These are phyloP conservation scores for Leptinotarsa tumamoca DNA, from an alignment of 2,888 invertebrate species.

Conservation along the genomic window DNA sequence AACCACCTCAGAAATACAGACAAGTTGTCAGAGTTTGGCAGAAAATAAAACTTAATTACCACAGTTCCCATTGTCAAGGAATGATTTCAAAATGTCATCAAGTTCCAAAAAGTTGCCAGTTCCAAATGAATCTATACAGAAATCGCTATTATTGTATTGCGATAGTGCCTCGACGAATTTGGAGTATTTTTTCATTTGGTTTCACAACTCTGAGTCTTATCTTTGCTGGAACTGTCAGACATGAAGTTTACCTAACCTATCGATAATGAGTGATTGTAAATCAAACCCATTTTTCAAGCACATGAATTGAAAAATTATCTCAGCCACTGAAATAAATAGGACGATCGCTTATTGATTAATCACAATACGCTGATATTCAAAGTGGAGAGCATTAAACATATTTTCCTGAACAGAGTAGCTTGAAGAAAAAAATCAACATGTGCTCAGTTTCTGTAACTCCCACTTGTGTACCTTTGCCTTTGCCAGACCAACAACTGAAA, in stretches of 20 bases:
- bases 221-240: neutral
- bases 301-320: neutral
- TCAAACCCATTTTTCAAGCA: neutral
- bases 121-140: too few relatives aligned
- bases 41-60: too few relatives aligned
- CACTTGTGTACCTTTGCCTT: conserved; percentile 75
- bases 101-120: too few relatives aligned
- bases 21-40: too few relatives aligned
- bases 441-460: conserved; percentile 60
- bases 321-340: neutral
- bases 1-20: too few relatives aligned
- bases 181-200: neutral
- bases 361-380: neutral
- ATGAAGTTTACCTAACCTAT: conserved; percentile 9
- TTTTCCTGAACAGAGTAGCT: neutral
- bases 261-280: neutral
- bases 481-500: conserved; percentile 73
- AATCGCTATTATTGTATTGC: too few relatives aligned
- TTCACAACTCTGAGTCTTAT: neutral
- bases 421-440: neutral
- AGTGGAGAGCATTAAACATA: neutral
- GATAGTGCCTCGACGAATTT: too few relatives aligned
- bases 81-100: too few relatives aligned
- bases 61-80: too few relatives aligned
- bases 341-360: neutral